phyloP scores from a whole-genome alignment of 35 echinoderm and acorn worm genomes.

The Diadema setosum region DNA sequence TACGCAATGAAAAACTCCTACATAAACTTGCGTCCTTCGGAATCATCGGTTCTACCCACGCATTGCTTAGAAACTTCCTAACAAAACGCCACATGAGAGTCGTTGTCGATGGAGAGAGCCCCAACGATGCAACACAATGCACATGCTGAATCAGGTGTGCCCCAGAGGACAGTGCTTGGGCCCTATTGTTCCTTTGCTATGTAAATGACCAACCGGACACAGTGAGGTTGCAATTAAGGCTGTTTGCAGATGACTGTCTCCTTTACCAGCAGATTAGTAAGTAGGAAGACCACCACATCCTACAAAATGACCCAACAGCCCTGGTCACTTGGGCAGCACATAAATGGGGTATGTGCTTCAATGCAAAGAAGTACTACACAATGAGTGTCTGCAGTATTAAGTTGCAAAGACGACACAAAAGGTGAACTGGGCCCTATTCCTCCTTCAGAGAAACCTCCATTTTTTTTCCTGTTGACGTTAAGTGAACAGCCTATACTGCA shows the following conservation, averaged over 20 bases:
- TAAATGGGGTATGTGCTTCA: slow-evolving; percentile 41
- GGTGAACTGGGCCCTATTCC: background rate
- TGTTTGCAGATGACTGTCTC: slow-evolving; percentile 46
- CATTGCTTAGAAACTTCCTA: slow-evolving; percentile 17
- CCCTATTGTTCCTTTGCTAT: slow-evolving; percentile 55
- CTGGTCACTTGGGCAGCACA: background rate
- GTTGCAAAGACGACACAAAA: background rate
- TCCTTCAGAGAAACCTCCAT: background rate
- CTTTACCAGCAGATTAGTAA: slow-evolving; percentile 3
- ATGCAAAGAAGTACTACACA: background rate
- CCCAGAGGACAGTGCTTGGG: slow-evolving; percentile 65
- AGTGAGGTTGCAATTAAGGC: background rate
- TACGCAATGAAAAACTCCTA: slow-evolving; percentile 16
- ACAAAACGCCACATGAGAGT: slow-evolving; percentile 37
- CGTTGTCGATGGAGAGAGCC: slow-evolving; percentile 38
- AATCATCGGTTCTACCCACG: background rate
- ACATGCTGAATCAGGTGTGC: slow-evolving; percentile 29
- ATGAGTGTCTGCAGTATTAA: background rate
- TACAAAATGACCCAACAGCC: slow-evolving; percentile 21
- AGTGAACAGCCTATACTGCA: background rate
- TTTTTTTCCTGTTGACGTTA: background rate
- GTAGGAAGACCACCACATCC: background rate
- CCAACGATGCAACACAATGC: background rate
- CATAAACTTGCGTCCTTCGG: slow-evolving; percentile 2
- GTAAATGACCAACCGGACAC: slow-evolving; percentile 28